A percentile compares a stretch with the other conserved stretches of the same genome.
Conservation (phyloP, 2,797 vertebrate species). For the Danio jaintianensis region DNA sequence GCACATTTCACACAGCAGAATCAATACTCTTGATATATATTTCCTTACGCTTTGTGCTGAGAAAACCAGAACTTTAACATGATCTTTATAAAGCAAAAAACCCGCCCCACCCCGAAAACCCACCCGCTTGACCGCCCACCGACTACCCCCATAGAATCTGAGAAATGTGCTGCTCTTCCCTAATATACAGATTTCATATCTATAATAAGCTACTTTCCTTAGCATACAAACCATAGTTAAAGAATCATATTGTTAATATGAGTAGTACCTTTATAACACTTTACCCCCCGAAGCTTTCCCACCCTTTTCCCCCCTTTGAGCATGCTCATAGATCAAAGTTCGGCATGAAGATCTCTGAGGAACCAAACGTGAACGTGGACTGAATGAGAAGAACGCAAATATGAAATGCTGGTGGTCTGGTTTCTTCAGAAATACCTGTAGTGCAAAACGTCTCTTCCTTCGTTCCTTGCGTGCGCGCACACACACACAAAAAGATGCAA, state of each 20-base stretch:
- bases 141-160: slow-evolving; percentile 70
- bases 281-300: slow-evolving; percentile 61
- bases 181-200: slow-evolving; percentile 88
- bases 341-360: slow-evolving; percentile 71
- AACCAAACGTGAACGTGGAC: slow-evolving; percentile 51
- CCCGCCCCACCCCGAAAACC: slow-evolving; percentile 48
- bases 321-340: slow-evolving; percentile 82
- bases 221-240: slow-evolving; percentile 86
- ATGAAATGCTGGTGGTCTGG: slow-evolving; percentile 62
- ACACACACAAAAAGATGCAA: slow-evolving; percentile 19
- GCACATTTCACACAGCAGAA: slow-evolving; percentile 72
- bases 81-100: slow-evolving; percentile 76
- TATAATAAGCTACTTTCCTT: slow-evolving; percentile 87
- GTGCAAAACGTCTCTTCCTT: slow-evolving; percentile 59
- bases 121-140: slow-evolving; percentile 48
- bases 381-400: slow-evolving; percentile 61
- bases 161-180: slow-evolving; percentile 85
- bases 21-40: slow-evolving; percentile 74
- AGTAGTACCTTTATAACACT: slow-evolving; percentile 81
- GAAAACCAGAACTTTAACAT: slow-evolving; percentile 82
- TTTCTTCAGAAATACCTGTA: slow-evolving; percentile 47
- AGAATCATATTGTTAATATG: slow-evolving; percentile 82
- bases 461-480: slow-evolving; percentile 6
- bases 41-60: slow-evolving; percentile 83
- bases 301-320: slow-evolving; percentile 72